Evolutionary conservation across 2,888 invertebrate genomes (phyloP).

Genomic region (Nomada flava): DNA sequence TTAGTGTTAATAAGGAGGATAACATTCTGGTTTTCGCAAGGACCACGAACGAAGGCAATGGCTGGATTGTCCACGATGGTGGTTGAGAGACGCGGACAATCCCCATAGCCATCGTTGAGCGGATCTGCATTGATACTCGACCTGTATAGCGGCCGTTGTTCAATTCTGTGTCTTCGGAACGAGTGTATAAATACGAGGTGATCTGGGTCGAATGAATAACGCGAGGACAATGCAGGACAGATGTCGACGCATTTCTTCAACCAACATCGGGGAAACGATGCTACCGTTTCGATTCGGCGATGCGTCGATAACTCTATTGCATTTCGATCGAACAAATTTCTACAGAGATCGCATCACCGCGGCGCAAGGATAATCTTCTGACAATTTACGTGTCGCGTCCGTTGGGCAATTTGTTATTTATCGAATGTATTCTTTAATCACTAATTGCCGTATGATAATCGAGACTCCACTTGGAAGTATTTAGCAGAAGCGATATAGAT

Average conservation of each 20-base stretch:
- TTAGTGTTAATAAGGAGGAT: neutral
- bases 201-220: constrained; percentile 56
- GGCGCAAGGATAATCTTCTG: too few species aligned
- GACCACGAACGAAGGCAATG: constrained; percentile 17
- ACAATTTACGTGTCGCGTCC: too few species aligned
- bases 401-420: too few species aligned
- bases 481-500: neutral
- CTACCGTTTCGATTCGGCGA: neutral
- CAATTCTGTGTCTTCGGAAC: constrained; percentile 56
- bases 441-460: too few species aligned
- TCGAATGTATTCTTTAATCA: too few species aligned
- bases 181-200: constrained; percentile 55
- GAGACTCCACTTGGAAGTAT: neutral
- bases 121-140: constrained; percentile 58
- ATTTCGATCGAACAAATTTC: neutral
- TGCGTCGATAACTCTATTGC: neutral
- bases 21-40: constrained; percentile 26
- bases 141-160: constrained; percentile 49
- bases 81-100: constrained; percentile 48
- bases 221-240: constrained; percentile 48
- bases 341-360: neutral
- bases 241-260: constrained; percentile 41
- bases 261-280: constrained; percentile 26
- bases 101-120: constrained; percentile 49
- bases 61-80: constrained; percentile 19